Conservation (phyloP, 2,797 vertebrate genomes). For the Margarornis squamiger region DNA sequence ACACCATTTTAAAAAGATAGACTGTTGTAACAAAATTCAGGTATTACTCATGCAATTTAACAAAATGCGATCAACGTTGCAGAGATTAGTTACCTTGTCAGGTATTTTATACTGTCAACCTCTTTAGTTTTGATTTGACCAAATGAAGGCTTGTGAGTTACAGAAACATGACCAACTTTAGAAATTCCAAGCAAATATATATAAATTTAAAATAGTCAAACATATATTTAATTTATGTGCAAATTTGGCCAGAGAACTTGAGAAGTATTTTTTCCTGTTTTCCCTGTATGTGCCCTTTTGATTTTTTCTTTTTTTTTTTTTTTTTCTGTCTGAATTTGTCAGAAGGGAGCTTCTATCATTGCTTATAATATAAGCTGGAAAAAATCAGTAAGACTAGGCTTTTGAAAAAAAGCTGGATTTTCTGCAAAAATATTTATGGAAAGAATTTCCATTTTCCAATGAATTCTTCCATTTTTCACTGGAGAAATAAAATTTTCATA, state of each 20-base stretch:
- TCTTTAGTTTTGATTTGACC: neutral
- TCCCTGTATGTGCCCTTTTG: neutral
- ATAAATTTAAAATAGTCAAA: neutral
- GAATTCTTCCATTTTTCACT: neutral
- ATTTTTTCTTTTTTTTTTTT: fast-evolving
- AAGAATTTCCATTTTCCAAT: neutral
- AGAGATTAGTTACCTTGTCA: neutral
- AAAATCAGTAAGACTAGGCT: neutral
- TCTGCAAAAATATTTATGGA: neutral
- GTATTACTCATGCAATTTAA: neutral
- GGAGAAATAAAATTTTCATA: neutral
- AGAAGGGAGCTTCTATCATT: neutral
- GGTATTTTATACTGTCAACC: neutral
- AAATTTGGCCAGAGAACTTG: neutral
- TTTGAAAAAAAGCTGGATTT: neutral
- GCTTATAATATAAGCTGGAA: neutral
- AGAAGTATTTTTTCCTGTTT: neutral
- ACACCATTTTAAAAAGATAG: neutral
- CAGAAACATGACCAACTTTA: neutral
- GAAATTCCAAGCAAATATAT: neutral
- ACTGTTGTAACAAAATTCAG: neutral
- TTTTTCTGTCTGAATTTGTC: neutral
- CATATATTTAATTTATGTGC: neutral
- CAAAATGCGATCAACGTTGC: neutral
- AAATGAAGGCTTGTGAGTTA: neutral